Conservation (phyloP, 2,888 invertebrate species). For the Ferrisia virgata region DNA sequence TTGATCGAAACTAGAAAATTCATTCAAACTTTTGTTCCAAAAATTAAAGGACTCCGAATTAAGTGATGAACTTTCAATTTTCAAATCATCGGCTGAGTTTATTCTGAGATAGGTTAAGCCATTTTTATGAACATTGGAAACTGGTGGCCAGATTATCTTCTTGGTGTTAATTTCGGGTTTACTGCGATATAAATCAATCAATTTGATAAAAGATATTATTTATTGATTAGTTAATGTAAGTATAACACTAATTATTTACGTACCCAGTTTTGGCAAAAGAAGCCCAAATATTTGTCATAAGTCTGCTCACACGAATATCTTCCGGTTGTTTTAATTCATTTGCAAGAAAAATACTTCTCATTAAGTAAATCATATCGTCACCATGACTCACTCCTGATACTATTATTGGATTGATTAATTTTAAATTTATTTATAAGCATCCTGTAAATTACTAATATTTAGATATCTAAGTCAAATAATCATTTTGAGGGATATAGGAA, state of each 20-base stretch:
- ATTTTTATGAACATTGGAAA: background rate
- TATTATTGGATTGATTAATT: background rate
- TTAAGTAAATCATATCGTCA: conserved; percentile 50
- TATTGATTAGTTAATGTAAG: too few relatives aligned
- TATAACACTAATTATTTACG: too few relatives aligned
- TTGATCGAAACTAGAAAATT: background rate
- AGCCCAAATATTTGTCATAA: conserved; percentile 59
- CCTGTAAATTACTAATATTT: too few relatives aligned
- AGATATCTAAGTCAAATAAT: too few relatives aligned
- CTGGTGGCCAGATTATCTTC: background rate
- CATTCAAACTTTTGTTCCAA: conserved; percentile 1
- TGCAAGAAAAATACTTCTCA: conserved; percentile 50
- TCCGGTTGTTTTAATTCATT: conserved; percentile 52
- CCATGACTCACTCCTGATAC: conserved; percentile 49
- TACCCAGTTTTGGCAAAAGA: conserved; percentile 62
- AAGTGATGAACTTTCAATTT: background rate
- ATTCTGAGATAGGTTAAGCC: background rate
- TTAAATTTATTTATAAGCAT: too few relatives aligned
- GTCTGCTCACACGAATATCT: conserved; percentile 55
- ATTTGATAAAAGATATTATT: background rate
- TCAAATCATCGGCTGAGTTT: background rate
- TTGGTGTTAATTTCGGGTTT: background rate
- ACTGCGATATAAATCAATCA: background rate
- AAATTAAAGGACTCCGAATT: background rate
- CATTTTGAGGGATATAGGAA: too few relatives aligned